A percentile compares a stretch with the other conserved stretches of the same genome.
Evolutionary conservation across 2,113 vertebrate species (phyloP).

Genomic region (Pitta sordida): DNA sequence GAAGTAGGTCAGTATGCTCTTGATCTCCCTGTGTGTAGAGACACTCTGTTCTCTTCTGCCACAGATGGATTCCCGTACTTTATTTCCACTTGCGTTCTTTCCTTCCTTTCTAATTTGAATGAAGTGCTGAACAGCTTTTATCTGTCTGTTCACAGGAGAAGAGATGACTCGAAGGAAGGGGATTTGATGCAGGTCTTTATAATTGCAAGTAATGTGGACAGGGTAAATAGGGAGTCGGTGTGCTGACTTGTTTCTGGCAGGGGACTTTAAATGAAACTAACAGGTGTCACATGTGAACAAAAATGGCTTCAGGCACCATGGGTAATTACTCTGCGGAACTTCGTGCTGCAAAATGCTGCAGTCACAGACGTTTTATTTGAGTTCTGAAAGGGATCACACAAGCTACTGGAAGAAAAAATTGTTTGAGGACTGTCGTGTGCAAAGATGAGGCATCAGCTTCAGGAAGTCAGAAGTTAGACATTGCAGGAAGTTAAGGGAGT

Average conservation of each 20-base stretch:
- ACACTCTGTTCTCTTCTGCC: neutral
- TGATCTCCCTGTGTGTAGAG: neutral
- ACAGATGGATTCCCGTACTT: neutral
- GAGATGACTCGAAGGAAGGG: neutral
- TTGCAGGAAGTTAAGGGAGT: neutral
- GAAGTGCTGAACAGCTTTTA: neutral
- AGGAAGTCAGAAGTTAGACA: neutral
- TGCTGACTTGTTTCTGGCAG: neutral
- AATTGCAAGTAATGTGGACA: neutral
- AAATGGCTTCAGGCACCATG: neutral
- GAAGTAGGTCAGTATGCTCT: neutral
- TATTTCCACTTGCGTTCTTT: neutral
- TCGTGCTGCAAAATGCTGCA: neutral
- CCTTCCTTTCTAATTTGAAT: neutral
- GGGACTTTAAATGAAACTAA: constrained; percentile 10
- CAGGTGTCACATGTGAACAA: neutral
- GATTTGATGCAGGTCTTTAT: neutral
- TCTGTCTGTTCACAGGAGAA: neutral
- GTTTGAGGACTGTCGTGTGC: neutral
- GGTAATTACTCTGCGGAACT: neutral
- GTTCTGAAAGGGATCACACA: neutral
- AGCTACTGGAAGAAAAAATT: neutral
- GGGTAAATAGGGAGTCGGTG: neutral
- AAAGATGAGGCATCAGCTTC: neutral
- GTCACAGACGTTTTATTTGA: neutral